These are phyloP conservation scores for Peucedramus taeniatus DNA, from an alignment of 2,113 vertebrate species.

Conservation along the genomic window DNA sequence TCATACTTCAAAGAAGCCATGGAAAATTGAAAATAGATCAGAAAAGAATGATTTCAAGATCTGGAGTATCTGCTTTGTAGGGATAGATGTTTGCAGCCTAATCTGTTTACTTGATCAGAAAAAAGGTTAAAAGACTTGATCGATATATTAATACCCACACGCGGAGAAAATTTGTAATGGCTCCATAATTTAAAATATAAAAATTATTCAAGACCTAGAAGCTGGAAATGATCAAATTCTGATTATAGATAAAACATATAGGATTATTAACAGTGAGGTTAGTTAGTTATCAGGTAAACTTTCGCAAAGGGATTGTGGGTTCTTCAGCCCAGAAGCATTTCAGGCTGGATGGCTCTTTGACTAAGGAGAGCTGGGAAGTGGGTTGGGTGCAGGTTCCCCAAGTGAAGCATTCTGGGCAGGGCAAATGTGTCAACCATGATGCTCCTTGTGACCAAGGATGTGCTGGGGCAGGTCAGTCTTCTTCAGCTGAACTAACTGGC, in stretches of 20 bases:
- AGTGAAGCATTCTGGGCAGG: background rate
- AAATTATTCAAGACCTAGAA: background rate
- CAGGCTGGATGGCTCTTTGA: background rate
- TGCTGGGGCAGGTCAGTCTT: background rate
- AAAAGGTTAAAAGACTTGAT: slow-evolving; percentile 2
- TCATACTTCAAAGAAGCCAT: slow-evolving; percentile 55
- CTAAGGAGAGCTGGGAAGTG: background rate
- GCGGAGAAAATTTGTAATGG: background rate
- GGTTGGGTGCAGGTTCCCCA: background rate
- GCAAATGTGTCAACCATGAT: background rate
- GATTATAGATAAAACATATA: background rate
- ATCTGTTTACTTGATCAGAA: slow-evolving; percentile 31
- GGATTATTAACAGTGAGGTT: background rate
- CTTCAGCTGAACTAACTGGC: background rate
- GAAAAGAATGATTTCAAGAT: slow-evolving; percentile 57
- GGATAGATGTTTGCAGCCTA: background rate
- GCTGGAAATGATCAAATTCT: background rate
- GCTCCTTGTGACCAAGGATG: background rate
- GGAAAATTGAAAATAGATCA: slow-evolving; percentile 62
- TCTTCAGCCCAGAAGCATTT: background rate
- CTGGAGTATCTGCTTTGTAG: slow-evolving; percentile 13
- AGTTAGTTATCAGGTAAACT: background rate
- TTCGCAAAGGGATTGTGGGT: background rate
- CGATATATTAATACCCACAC: background rate
- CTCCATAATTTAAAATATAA: background rate